A percentile compares a stretch with the other conserved stretches of the same genome.
These are phyloP conservation scores for Drosophila borborema DNA, from an alignment of 2,888 invertebrate genomes.

Conservation along the genomic window DNA sequence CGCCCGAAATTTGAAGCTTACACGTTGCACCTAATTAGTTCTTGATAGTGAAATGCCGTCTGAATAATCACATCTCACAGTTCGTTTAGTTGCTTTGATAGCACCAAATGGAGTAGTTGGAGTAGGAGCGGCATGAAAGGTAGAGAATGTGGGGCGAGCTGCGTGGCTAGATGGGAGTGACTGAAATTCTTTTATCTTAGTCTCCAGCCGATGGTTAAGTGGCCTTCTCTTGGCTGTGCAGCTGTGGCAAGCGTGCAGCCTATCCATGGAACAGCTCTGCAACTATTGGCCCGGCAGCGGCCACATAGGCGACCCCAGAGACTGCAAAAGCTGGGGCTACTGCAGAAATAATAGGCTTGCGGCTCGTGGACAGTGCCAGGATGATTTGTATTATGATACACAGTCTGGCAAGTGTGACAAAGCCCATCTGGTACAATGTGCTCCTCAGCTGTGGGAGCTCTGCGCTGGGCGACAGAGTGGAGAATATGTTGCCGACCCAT, in stretches of 20 bases:
- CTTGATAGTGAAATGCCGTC: neutral
- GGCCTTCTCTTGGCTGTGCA: constrained; percentile 11
- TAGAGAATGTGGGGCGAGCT: constrained; percentile 4
- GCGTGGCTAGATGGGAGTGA: neutral
- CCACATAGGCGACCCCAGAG: constrained; percentile 42
- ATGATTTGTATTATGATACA: constrained; percentile 32
- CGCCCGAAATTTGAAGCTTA: neutral
- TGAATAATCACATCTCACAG: neutral
- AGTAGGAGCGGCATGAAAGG: constrained; percentile 33
- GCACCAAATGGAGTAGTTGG: constrained; percentile 13
- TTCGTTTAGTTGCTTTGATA: constrained; percentile 14
- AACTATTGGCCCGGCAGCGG: constrained; percentile 39
- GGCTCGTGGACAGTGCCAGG: constrained; percentile 20
- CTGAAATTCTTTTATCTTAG: constrained; percentile 42
- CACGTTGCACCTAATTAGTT: constrained; percentile 29
- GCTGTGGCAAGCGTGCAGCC: neutral
- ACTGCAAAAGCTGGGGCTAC: constrained; percentile 52
- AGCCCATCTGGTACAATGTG: constrained; percentile 20
- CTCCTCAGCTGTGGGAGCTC: constrained; percentile 33
- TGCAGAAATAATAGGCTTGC: constrained; percentile 44
- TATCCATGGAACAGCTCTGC: constrained; percentile 47
- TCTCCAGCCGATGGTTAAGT: constrained; percentile 14
- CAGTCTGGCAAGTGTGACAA: constrained; percentile 36
- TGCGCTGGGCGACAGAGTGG: constrained; percentile 17
- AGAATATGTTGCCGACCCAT: constrained; percentile 41